A percentile compares a stretch with the other conserved stretches of the same genome.
These are phyloP conservation scores for Tethea ocularis DNA, from an alignment of 2,888 invertebrate genomes.

Conservation along the genomic window DNA sequence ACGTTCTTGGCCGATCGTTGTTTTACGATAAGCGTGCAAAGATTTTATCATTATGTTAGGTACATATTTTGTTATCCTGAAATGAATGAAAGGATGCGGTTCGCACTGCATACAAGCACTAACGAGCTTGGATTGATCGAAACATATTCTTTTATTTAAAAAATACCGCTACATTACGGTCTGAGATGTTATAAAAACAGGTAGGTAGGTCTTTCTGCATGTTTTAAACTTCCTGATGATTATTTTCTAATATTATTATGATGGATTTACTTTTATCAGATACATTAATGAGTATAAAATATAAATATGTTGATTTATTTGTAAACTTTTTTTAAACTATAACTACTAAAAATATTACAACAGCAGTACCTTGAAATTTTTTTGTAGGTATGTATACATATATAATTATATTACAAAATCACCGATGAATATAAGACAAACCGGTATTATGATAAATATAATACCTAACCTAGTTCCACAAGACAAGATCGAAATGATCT, in stretches of 20 bases:
- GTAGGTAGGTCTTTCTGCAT: neutral
- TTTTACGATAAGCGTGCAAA: slow-evolving; percentile 54
- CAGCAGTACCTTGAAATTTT: too few species aligned
- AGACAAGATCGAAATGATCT: too few species aligned
- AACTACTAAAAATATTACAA: too few species aligned
- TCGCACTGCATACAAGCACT: slow-evolving; percentile 21
- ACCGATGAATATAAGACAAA: too few species aligned
- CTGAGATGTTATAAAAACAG: neutral
- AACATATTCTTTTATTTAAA: slow-evolving; percentile 17
- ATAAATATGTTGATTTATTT: neutral
- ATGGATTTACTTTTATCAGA: neutral
- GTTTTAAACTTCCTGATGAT: neutral
- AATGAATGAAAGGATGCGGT: slow-evolving; percentile 29
- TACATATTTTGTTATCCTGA: slow-evolving; percentile 20
- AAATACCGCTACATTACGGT: slow-evolving; percentile 20
- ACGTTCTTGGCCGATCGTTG: slow-evolving; percentile 26
- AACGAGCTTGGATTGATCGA: slow-evolving; percentile 30
- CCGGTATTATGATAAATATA: too few species aligned
- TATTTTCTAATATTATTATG: neutral
- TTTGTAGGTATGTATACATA: too few species aligned
- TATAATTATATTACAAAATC: too few species aligned
- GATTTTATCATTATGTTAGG: slow-evolving; percentile 54
- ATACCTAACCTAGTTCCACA: too few species aligned
- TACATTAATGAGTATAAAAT: neutral
- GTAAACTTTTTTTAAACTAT: too few species aligned